phyloP scores from a whole-genome alignment of 2,797 vertebrate genomes.

The Oreochromis mossambicus region DNA sequence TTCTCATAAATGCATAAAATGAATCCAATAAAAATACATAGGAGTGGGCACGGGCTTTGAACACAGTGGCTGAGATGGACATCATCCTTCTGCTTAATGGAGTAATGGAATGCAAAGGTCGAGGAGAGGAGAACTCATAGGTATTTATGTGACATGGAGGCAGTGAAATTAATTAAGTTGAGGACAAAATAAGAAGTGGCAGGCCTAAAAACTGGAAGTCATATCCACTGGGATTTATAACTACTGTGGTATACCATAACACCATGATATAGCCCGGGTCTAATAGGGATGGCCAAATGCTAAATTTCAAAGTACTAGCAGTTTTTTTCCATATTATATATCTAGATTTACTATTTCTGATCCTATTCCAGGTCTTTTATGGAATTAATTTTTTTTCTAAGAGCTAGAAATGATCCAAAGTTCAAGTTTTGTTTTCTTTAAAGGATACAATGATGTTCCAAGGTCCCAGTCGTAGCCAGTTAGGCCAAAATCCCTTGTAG shows the following conservation, averaged over 20 bases:
- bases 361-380: accelerated
- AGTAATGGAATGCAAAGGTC: not conserved
- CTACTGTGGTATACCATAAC: not conserved
- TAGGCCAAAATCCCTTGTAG: constrained; percentile 98
- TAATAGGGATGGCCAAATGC: not conserved
- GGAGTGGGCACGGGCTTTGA: not conserved
- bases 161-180: not conserved
- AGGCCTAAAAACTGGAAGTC: not conserved
- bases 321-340: accelerated
- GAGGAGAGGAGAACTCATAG: not conserved
- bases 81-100: accelerated
- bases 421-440: not conserved
- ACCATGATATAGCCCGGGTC: accelerated
- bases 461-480: constrained; percentile 94
- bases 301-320: accelerated
- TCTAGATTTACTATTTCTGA: not conserved
- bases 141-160: not conserved
- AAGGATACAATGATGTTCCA: constrained; percentile 99
- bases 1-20: not conserved
- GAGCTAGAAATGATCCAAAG: not conserved
- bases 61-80: not conserved
- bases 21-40: not conserved
- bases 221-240: not conserved
- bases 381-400: not conserved
- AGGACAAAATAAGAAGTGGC: not conserved